These are phyloP conservation scores for Spheniscus humboldti DNA, from an alignment of 2,797 vertebrate species.

Conservation along the genomic window DNA sequence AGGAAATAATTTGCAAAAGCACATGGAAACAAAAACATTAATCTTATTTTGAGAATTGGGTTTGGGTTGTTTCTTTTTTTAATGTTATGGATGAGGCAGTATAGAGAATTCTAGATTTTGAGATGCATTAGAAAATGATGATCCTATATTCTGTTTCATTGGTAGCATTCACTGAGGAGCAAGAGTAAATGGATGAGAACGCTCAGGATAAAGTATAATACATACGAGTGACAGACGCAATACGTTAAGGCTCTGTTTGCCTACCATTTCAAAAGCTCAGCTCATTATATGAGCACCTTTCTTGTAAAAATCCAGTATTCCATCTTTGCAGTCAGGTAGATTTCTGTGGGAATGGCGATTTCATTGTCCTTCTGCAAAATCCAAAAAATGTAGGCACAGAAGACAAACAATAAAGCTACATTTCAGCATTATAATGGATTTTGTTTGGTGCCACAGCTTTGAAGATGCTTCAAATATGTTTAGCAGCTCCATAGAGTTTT, in stretches of 20 bases:
- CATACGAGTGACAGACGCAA: neutral
- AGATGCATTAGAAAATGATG: neutral
- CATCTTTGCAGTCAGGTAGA: neutral
- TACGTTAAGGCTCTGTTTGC: neutral
- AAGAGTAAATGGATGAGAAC: neutral
- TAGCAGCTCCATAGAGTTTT: neutral
- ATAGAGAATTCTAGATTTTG: neutral
- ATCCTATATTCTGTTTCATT: neutral
- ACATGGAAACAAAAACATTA: neutral
- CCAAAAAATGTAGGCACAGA: neutral
- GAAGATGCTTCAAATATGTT: neutral
- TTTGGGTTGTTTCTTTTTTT: neutral
- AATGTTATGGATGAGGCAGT: neutral
- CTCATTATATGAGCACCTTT: neutral
- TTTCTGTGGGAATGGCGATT: neutral
- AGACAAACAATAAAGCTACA: neutral
- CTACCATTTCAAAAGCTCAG: neutral
- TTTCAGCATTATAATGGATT: neutral
- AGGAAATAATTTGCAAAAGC: neutral
- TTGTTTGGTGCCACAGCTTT: neutral
- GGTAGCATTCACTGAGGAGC: neutral
- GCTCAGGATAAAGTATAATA: neutral
- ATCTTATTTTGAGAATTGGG: neutral
- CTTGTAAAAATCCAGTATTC: neutral
- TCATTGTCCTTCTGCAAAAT: neutral